phyloP scores from a whole-genome alignment of 2,888 invertebrate species.

The Philonicus albiceps region DNA sequence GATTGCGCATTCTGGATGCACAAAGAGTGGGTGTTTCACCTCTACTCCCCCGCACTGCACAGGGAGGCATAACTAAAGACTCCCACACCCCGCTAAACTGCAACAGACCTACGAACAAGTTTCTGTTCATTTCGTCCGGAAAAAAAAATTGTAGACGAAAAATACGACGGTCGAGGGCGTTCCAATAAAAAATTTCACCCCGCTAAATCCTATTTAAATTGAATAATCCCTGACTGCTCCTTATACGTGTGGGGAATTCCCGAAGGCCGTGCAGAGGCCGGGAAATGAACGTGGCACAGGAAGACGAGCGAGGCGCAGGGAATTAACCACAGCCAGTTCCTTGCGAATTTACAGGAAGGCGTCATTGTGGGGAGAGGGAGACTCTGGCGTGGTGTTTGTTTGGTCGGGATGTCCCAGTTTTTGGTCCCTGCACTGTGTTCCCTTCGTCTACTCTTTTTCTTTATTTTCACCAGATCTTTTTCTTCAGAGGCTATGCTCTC shows the following conservation, averaged over 20 bases:
- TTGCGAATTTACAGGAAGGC: not conserved
- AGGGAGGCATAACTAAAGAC: not conserved
- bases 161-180: not conserved
- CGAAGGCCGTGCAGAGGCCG: not conserved
- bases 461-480: not conserved
- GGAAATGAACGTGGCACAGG: not conserved
- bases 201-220: not conserved
- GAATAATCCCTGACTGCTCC: not conserved
- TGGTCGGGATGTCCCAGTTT: not conserved
- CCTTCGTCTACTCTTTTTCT: not conserved
- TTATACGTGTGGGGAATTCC: not conserved
- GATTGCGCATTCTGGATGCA: not conserved
- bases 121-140: not conserved
- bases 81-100: not conserved
- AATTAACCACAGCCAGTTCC: not conserved
- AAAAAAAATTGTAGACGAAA: not conserved
- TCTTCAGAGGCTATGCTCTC: not conserved
- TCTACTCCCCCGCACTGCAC: not conserved
- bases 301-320: not conserved
- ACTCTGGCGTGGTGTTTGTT: not conserved
- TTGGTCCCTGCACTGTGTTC: not conserved
- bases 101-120: not conserved
- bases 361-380: not conserved
- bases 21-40: not conserved
- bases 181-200: not conserved